Evolutionary conservation across 2,113 vertebrate species (phyloP), one percentile per base, ranked within the genome.

Genomic region (Zosterops borbonicus): DNA sequence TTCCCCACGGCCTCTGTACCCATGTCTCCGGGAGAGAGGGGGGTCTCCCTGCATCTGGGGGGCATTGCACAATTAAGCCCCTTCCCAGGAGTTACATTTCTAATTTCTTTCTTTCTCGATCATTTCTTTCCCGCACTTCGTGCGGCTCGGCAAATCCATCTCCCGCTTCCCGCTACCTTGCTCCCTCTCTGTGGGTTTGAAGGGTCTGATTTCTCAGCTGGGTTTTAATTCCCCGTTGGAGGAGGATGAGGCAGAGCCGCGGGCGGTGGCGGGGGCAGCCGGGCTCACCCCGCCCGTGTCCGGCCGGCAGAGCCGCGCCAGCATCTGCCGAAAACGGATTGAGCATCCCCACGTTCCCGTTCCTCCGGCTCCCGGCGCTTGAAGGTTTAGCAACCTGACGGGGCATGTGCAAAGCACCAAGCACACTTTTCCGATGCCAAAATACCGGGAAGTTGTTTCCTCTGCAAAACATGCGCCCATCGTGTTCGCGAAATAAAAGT

Each of bases 361-460:
- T 87, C 20, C 60, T 50, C 73, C 20, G 52, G 12, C 42, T 80
- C 55, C 71, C 50, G 46, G 29, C 33, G 46, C 71, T 24, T 16
- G 63, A 29, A 27, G 76, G 64, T 86, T 80, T 35, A 60, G 17
- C 65, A 79, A 10, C 56, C 84, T 75, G n/a, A 68, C 52, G 52
- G 87, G 82, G 59, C 55, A 50, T 25, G 65, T 55, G 87, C 84
- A 62, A 64, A 56, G n/a, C 88, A n/a, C 39, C 33, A 39, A 56
- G 35, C 47, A 29, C 60, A 8, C 77, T 90, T 86, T 47, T 84
- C 81, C 73, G 20, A 63, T 62, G 76, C 83, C 91, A 35, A 92
- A 95, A 90, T 81, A 15, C 11, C 1, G 83, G 80, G 73, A 94
- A 95, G 81, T 94, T 87, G 93, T 92, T 96, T 95, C 93, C 80